A percentile compares a stretch with the other conserved stretches of the same genome.
Conservation (phyloP, 2,797 vertebrate genomes). For the Brachyrhaphis roseni region DNA sequence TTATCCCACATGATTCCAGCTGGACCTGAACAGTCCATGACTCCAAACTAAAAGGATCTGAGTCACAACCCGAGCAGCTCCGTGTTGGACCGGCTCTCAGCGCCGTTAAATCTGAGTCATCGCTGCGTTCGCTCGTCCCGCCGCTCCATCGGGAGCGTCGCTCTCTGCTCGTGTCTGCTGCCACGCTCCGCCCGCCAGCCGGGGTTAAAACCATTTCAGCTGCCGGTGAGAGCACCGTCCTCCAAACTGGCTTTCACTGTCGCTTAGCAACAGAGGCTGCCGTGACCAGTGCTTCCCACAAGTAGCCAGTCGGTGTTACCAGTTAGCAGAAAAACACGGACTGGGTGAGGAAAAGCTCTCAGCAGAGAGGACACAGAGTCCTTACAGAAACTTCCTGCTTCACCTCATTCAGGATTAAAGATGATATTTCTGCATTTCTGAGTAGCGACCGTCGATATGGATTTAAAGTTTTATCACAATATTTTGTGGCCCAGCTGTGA, state of each 20-base stretch:
- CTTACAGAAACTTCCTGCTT: background rate
- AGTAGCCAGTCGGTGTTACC: conserved; percentile 14
- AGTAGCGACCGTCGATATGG: too few relatives aligned
- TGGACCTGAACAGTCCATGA: conserved; percentile 44
- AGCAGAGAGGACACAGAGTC: background rate
- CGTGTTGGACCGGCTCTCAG: background rate
- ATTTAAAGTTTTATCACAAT: too few relatives aligned
- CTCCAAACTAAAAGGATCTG: conserved; percentile 38
- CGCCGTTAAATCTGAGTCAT: background rate
- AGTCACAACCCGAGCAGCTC: conserved; percentile 26
- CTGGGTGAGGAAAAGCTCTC: background rate
- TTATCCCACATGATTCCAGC: conserved; percentile 15
- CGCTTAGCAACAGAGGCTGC: conserved; percentile 63
- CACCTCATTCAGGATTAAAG: background rate
- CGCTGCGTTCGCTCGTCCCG: conserved; percentile 22
- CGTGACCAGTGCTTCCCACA: conserved; percentile 28
- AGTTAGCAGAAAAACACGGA: background rate
- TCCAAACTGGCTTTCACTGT: conserved; percentile 51
- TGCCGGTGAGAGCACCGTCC: conserved; percentile 35
- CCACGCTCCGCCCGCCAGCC: background rate
- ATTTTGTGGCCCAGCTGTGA: too few relatives aligned
- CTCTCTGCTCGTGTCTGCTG: conserved; percentile 24
- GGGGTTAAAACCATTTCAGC: conserved; percentile 48
- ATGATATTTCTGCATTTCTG: too few relatives aligned
- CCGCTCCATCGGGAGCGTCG: conserved; percentile 24